phyloP scores from a whole-genome alignment of 30 jellyfish, hydroid and myxozoan species.

The Aurelia aurita complex sp. Pacific region DNA sequence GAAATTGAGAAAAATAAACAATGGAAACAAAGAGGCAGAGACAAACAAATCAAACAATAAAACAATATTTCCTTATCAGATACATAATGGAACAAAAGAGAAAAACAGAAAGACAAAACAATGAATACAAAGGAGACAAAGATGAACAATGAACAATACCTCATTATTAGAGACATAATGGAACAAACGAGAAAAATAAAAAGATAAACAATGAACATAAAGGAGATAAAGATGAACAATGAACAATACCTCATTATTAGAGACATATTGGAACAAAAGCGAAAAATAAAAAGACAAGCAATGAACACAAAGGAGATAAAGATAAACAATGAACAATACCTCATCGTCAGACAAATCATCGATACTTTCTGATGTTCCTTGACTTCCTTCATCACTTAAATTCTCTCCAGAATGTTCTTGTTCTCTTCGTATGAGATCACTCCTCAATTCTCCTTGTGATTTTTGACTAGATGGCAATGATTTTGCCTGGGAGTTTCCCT shows the following conservation, averaged over 20 bases:
- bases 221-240: background rate
- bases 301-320: background rate
- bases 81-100: too few relatives aligned
- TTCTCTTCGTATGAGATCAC: conserved; percentile 7
- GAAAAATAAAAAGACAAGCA: background rate
- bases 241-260: background rate
- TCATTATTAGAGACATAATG: too few relatives aligned
- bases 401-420: conserved; percentile 44
- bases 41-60: too few relatives aligned
- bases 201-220: background rate
- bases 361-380: conserved; percentile 60
- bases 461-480: conserved; percentile 4
- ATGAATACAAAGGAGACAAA: too few relatives aligned
- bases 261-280: background rate
- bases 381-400: conserved; percentile 77
- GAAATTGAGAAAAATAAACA: too few relatives aligned
- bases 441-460: conserved; percentile 3
- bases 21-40: too few relatives aligned
- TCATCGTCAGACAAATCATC: conserved; percentile 75
- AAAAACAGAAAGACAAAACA: too few relatives aligned
- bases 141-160: too few relatives aligned
- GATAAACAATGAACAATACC: conserved; percentile 15
- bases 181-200: too few relatives aligned
- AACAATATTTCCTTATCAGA: too few relatives aligned
- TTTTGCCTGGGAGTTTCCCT: background rate